Percentiles rank a stretch among this genome's conserved stretches.
phyloP scores from a whole-genome alignment of 2,113 vertebrate genomes.

The Boulengeromyrus knoepffleri region DNA sequence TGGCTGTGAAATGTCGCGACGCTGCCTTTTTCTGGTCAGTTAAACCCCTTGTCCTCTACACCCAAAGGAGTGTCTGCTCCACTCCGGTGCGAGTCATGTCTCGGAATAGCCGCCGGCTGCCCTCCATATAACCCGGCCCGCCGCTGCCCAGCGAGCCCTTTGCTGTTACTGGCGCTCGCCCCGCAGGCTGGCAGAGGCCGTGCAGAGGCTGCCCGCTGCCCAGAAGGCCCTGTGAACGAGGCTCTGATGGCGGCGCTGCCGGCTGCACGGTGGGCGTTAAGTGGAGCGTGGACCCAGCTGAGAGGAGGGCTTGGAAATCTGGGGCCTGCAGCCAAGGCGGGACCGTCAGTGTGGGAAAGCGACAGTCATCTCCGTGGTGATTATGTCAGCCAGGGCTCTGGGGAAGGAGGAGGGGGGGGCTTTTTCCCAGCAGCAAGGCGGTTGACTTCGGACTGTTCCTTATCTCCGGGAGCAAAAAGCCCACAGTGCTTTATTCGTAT shows the following conservation, averaged over 20 bases:
- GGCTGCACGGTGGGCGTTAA: neutral
- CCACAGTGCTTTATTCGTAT: neutral
- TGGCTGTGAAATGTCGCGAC: neutral
- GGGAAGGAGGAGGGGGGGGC: too few relatives aligned
- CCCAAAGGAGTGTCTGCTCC: neutral
- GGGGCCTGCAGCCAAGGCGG: neutral
- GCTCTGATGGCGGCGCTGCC: neutral
- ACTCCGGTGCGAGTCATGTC: neutral
- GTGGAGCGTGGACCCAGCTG: neutral
- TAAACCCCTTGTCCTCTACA: neutral
- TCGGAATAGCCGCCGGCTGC: neutral
- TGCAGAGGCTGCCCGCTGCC: neutral
- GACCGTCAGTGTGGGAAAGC: slow-evolving; percentile 10
- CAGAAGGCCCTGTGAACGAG: neutral
- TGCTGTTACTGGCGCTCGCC: neutral
- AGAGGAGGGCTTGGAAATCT: neutral
- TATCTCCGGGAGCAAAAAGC: neutral
- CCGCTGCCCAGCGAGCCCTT: neutral
- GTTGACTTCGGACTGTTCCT: neutral
- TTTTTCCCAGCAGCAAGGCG: neutral
- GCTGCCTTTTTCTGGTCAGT: neutral
- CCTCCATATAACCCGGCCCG: neutral
- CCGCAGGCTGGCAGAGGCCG: neutral
- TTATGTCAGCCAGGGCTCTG: neutral
- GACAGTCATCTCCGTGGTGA: neutral